Evolutionary conservation across 2,888 invertebrate genomes (phyloP).

Genomic region (Zygogramma bicolorata): DNA sequence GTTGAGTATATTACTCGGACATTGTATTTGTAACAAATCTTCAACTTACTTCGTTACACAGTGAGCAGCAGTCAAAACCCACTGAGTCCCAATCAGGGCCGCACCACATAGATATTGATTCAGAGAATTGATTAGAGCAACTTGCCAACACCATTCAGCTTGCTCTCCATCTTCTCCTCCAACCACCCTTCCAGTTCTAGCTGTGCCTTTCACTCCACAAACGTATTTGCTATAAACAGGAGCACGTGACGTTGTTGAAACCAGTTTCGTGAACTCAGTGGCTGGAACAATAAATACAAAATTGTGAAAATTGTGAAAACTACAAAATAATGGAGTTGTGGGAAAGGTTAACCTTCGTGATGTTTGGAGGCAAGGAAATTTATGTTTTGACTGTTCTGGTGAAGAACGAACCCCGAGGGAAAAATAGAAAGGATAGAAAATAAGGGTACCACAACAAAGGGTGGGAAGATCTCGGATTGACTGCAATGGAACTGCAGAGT

Average conservation of each 20-base stretch:
- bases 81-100: slow-evolving; percentile 92
- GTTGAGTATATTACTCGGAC: too few relatives aligned
- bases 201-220: slow-evolving; percentile 90
- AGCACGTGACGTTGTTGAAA: slow-evolving; percentile 74
- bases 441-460: too few relatives aligned
- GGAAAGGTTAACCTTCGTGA: too few relatives aligned
- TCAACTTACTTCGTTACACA: slow-evolving; percentile 90
- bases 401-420: too few relatives aligned
- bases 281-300: too few relatives aligned
- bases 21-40: too few relatives aligned
- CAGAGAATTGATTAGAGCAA: slow-evolving; percentile 90
- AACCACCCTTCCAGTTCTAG: slow-evolving; percentile 77
- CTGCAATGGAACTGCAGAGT: too few relatives aligned
- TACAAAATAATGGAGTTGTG: neutral
- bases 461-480: too few relatives aligned
- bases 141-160: slow-evolving; percentile 97
- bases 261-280: slow-evolving; percentile 61
- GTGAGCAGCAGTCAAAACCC: slow-evolving; percentile 94
- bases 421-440: too few relatives aligned
- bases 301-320: neutral
- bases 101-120: slow-evolving; percentile 96
- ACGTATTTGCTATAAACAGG: slow-evolving; percentile 91
- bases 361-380: too few relatives aligned
- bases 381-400: too few relatives aligned
- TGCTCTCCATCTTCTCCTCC: slow-evolving; percentile 92